Conservation (phyloP, 1,140 invertebrate species). For the Bombus turneri region DNA sequence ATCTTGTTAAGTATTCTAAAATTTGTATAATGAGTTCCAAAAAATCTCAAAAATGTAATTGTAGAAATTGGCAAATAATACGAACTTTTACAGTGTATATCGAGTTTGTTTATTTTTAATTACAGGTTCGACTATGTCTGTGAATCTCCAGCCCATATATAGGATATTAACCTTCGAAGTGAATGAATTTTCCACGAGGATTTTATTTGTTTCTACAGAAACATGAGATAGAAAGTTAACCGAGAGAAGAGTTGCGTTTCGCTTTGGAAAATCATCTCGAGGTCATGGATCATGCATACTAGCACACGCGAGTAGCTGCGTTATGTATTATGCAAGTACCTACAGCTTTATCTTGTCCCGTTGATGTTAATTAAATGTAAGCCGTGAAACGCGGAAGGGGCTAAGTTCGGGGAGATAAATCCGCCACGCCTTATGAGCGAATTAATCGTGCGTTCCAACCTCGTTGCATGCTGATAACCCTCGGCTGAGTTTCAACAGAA, state of each 20-base stretch:
- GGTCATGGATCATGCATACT: background rate
- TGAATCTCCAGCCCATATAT: too few species aligned
- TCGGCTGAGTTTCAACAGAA: background rate
- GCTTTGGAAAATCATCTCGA: slow-evolving; percentile 7
- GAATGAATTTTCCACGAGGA: too few species aligned
- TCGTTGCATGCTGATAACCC: slow-evolving; percentile 11
- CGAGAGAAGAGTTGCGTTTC: background rate
- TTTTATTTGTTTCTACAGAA: too few species aligned
- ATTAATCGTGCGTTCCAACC: slow-evolving; percentile 24
- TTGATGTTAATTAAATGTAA: slow-evolving; percentile 65
- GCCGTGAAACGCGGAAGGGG: slow-evolving; percentile 64
- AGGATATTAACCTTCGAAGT: too few species aligned
- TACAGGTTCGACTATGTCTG: too few species aligned
- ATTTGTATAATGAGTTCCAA: too few species aligned
- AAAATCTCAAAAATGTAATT: too few species aligned
- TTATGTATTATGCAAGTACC: slow-evolving; percentile 60
- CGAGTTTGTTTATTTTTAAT: too few species aligned
- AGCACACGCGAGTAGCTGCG: background rate
- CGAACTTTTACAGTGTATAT: too few species aligned
- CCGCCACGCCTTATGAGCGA: slow-evolving; percentile 22
- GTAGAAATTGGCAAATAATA: too few species aligned
- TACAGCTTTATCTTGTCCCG: slow-evolving; percentile 57
- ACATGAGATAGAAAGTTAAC: too few species aligned
- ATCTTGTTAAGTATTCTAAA: too few species aligned
- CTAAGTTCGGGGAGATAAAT: slow-evolving; percentile 47